Evolutionary conservation across 2,113 vertebrate genomes (phyloP).

Genomic region (Stigmatopora nigra): DNA sequence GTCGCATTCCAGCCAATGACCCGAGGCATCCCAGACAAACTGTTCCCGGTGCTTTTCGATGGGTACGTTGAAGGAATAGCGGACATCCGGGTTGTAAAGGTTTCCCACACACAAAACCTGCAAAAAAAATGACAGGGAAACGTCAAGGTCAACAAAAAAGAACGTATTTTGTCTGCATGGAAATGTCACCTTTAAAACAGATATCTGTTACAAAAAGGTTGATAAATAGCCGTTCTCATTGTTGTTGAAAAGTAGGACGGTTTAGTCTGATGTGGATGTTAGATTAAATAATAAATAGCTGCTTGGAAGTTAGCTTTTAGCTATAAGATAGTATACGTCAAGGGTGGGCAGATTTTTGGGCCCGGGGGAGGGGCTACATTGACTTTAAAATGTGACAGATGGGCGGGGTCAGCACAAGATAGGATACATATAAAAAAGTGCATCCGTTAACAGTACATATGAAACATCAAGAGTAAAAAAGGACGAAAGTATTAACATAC

Average conservation of each 20-base stretch:
- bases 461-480: too few relatives aligned
- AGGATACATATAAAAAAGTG: too few relatives aligned
- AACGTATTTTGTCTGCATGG: constrained; percentile 1
- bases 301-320: too few relatives aligned
- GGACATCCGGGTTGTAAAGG: constrained; percentile 90
- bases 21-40: constrained; percentile 84
- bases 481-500: too few relatives aligned
- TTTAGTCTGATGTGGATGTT: neutral
- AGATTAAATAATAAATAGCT: too few relatives aligned
- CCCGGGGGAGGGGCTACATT: too few relatives aligned
- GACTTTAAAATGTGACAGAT: too few relatives aligned
- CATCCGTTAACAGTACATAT: too few relatives aligned
- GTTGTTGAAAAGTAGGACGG: too few relatives aligned
- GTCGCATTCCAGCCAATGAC: constrained; percentile 87
- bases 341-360: too few relatives aligned
- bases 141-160: constrained; percentile 12
- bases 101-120: constrained; percentile 95
- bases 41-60: constrained; percentile 76
- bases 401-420: too few relatives aligned
- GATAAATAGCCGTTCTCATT: neutral
- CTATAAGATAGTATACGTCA: too few relatives aligned
- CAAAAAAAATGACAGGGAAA: constrained; percentile 11
- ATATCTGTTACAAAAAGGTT: constrained; percentile 3
- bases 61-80: constrained; percentile 88
- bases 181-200: constrained; percentile 9